phyloP scores from a whole-genome alignment of 1,140 invertebrate genomes.

The Cheumatopsyche charites region DNA sequence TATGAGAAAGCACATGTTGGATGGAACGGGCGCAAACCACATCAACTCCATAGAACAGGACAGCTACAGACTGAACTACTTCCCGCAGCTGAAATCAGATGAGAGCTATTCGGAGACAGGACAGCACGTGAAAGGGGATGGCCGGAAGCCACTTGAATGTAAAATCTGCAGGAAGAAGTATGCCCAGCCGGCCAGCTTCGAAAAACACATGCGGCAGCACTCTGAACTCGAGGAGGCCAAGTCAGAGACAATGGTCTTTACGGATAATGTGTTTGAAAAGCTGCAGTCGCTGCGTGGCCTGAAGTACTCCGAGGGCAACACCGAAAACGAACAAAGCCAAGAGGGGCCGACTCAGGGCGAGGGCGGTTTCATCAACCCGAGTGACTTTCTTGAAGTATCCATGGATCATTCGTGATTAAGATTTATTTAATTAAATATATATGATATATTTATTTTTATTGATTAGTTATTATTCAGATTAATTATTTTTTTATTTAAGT shows the following conservation, averaged over 20 bases:
- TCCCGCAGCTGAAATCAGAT: conserved; percentile 26
- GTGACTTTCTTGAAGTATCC: conserved; percentile 47
- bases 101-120: not conserved
- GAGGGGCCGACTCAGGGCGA: conserved; percentile 30
- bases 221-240: conserved; percentile 41
- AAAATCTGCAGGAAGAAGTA: conserved; percentile 47
- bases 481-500: conserved; percentile 47
- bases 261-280: conserved; percentile 29
- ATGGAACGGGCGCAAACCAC: conserved; percentile 37
- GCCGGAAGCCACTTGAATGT: conserved; percentile 43
- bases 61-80: conserved; percentile 34
- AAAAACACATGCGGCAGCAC: conserved; percentile 48
- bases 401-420: conserved; percentile 46
- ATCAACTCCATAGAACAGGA: conserved; percentile 39
- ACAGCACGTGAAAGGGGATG: conserved; percentile 28
- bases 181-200: conserved; percentile 47
- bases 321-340: conserved; percentile 27
- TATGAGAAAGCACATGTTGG: conserved; percentile 42
- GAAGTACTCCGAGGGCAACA: conserved; percentile 25
- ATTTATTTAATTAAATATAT: conserved; percentile 42
- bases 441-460: conserved; percentile 48
- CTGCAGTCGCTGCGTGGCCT: conserved; percentile 5
- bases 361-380: conserved; percentile 44
- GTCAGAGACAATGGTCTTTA: conserved; percentile 25
- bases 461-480: conserved; percentile 43